A percentile compares a stretch with the other conserved stretches of the same genome.
phyloP scores from a whole-genome alignment of 1,140 invertebrate genomes.

The Mamestra configurata region DNA sequence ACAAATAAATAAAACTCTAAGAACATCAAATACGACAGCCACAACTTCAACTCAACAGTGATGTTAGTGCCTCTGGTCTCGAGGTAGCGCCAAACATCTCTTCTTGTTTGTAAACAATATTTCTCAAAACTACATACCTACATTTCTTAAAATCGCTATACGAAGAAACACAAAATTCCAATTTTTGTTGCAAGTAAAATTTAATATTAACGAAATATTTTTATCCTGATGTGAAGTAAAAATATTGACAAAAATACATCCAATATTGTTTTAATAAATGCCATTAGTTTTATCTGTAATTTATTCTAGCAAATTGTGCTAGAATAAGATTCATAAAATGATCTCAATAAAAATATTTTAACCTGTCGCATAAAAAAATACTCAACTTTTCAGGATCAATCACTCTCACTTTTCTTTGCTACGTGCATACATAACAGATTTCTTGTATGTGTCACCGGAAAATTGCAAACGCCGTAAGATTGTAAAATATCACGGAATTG shows the following conservation, averaged over 20 bases:
- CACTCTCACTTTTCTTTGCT: no score
- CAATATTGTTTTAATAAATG: neutral
- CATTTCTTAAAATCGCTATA: neutral
- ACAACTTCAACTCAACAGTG: constrained; percentile 17
- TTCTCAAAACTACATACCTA: constrained; percentile 17
- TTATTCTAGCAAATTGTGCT: no score
- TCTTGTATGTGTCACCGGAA: no score
- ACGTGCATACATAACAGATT: no score
- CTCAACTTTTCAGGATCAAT: no score
- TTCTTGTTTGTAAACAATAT: neutral
- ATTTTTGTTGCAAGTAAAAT: neutral
- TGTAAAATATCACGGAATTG: no score
- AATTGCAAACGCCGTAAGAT: no score
- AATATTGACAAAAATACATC: neutral
- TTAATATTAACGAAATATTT: no score
- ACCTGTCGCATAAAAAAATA: no score
- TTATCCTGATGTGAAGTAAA: neutral
- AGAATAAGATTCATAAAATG: neutral
- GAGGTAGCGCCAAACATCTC: neutral
- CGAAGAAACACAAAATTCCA: neutral
- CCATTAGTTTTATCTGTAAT: neutral
- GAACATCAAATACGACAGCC: constrained; percentile 30
- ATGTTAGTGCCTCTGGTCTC: constrained; percentile 27
- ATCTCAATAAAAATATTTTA: no score
- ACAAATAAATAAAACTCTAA: constrained; percentile 46